Evolutionary conservation across 2,113 vertebrate genomes (phyloP), one percentile per base, ranked within the genome.

Genomic region (Spheniscus mendiculus): DNA sequence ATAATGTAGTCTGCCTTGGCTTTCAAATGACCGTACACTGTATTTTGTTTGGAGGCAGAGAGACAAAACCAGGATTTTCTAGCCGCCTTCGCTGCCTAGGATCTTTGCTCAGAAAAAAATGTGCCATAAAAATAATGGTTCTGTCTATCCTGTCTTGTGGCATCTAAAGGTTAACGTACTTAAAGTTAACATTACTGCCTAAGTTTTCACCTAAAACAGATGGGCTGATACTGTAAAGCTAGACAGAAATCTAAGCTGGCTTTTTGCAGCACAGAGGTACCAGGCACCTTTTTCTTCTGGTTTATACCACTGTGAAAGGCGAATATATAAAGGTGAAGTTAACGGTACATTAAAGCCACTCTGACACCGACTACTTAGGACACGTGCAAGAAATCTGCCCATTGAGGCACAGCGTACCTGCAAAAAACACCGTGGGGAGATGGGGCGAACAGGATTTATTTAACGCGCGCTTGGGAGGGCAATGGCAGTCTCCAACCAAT

Each of bases 41-140:
- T 96, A 95, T 98, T 98, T 97, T 95, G 94, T 96, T 97, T 95
- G 97, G 97, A 98, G 96, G 96, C 95, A 94, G 95, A 95, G 32
- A 97, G 92, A 90, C 84, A 97, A 95, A 97, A 36, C 70, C 45
- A 81, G 93, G 92, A 96, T 97, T 98, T 98, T 96, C 95, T 97
- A 40, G 93, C 85, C 95, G 95, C 55, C 72, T 89, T 47, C 23
- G 26, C 53, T 44, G n/a, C 61, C 69, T 71, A 58, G 94, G 88
- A 91, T 96, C 76, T 96, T 97, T 94, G 81, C 91, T 97, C 63
- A 83, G 97, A 93, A 72, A 94, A 97, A 96, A 94, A 93, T 47
- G 58, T 93, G 66, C 89, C 97, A 96, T 93, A 96, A 98, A 97
- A 98, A 95, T 97, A 97, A 96, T 92, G 97, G 91, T 93, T 92